Base-by-base conservation (phyloP, 2,113 vertebrate species). In the Colius striatus region DNA sequence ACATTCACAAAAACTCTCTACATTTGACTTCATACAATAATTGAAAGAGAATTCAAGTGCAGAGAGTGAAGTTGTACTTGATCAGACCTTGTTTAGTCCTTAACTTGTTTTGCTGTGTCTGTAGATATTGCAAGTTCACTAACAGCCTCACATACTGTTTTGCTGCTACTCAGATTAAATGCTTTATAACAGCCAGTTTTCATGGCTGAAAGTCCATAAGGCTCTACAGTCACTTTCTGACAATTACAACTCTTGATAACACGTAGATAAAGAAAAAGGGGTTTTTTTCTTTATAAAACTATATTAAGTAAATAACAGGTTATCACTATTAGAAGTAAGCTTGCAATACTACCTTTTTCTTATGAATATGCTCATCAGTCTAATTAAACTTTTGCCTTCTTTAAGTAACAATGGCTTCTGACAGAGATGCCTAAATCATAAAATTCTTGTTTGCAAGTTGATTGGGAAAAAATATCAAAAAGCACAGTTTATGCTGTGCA, bases 401-500 rank as follows among this genome's bases (percentile, higher is more conserved):
- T 73, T 20, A 2, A 14, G 36, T 10, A 81, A 5, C 23, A 81
- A 63, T 8, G 13, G 8, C 53, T 92, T 74, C 53, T 85, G 27
- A 58, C 14, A 67, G 32, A 87, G 10, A 47, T n/a, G 6, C 29
- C 6, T 57, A 54, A 88, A 73, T 29, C 51, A 85, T 13, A 58
- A 54, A 79, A 29, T 2, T 1, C 50, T 68, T 70, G 14, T 22
- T 29, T 38, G 8, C 13, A 41, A 55, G 14, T 20, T 67, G 9
- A 23, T 17, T 15, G 2, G 26, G 48, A 34, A 74, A 75, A 25
- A 55, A 13, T 0, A 67, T 21, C 26, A 76, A 57, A 53, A 82
- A 21, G 7, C 4, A 3, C 5, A 11, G 3, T 3, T 29, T 61
- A 0, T 45, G 32, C 2, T n/a, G 26, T 19, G 25, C 41, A 75